These are phyloP conservation scores for Gavialis gangeticus DNA, from an alignment of 2,113 vertebrate genomes.

Conservation along the genomic window DNA sequence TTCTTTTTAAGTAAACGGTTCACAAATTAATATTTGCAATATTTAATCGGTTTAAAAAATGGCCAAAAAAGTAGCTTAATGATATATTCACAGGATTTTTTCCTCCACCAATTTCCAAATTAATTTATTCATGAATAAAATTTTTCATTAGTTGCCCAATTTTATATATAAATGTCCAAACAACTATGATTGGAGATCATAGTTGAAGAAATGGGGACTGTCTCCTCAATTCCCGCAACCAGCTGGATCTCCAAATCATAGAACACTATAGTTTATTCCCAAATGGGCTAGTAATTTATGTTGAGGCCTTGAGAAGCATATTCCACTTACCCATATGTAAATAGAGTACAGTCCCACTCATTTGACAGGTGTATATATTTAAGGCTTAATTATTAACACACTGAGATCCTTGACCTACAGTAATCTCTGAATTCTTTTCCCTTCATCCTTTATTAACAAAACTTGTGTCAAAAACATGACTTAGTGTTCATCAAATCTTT, in stretches of 20 bases:
- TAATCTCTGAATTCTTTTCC: not conserved
- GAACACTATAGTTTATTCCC: not conserved
- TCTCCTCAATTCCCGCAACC: not conserved
- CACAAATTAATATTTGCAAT: not conserved
- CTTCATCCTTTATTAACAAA: fast-evolving
- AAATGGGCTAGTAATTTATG: not conserved
- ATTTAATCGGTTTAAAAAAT: not conserved
- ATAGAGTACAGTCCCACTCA: not conserved
- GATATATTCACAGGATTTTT: not conserved
- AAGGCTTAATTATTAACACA: not conserved
- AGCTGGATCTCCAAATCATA: not conserved
- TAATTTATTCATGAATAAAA: not conserved
- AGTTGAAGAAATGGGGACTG: not conserved
- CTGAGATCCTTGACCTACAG: not conserved
- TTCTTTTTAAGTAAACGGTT: conserved; percentile 29
- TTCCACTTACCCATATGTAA: not conserved
- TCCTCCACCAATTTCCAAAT: not conserved
- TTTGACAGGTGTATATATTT: not conserved
- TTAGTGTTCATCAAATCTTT: not conserved
- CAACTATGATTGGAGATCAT: not conserved
- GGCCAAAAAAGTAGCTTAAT: not conserved
- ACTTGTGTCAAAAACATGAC: not conserved
- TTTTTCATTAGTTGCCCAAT: not conserved
- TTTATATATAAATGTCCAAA: not conserved
- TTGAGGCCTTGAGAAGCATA: not conserved